These are phyloP conservation scores for Cryptoleucopteryx plumbea DNA, from an alignment of 2,113 vertebrate genomes.

Conservation along the genomic window DNA sequence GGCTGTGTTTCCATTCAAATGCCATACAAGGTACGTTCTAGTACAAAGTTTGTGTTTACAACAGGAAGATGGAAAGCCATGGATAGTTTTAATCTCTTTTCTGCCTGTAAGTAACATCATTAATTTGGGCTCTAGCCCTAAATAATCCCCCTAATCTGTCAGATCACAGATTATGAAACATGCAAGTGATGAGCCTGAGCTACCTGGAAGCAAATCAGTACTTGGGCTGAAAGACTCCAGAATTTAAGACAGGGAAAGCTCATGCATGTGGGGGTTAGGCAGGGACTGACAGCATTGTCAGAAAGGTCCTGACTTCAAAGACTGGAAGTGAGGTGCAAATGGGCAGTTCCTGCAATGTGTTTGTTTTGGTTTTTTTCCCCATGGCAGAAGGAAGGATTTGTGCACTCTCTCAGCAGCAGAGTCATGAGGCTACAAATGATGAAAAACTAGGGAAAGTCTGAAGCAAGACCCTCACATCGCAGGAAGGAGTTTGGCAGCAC, in stretches of 20 bases:
- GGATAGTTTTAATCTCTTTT: neutral
- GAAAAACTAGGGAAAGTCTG: neutral
- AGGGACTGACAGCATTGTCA: neutral
- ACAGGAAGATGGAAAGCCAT: neutral
- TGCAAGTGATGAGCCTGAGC: neutral
- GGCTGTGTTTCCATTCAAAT: neutral
- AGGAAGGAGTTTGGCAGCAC: neutral
- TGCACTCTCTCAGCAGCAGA: neutral
- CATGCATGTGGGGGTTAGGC: neutral
- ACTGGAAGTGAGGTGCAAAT: neutral
- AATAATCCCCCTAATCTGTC: neutral
- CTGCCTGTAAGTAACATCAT: neutral
- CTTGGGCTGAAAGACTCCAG: neutral
- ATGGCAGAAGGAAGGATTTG: neutral
- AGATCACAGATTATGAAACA: neutral
- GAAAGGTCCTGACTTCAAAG: neutral
- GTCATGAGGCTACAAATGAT: neutral
- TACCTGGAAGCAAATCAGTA: neutral
- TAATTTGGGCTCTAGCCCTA: neutral
- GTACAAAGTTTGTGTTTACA: neutral
- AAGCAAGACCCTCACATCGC: neutral
- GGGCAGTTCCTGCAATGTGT: neutral
- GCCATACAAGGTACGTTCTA: neutral
- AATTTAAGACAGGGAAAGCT: neutral
- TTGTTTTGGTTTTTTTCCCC: fast-evolving